Conservation (phyloP, 1,140 invertebrate species). For the Hetaerina americana region DNA sequence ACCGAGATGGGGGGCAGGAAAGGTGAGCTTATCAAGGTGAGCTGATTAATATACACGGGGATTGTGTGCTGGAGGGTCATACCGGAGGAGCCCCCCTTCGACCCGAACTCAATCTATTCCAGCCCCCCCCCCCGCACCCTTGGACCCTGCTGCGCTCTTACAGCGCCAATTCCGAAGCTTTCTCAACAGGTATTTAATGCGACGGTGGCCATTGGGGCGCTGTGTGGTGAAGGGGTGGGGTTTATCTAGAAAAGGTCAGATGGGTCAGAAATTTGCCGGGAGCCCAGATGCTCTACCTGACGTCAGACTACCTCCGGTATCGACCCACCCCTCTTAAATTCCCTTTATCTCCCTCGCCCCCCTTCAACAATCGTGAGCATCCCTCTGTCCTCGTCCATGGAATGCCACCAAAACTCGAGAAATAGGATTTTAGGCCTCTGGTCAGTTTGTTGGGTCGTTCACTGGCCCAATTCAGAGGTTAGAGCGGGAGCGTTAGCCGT, state of each 20-base stretch:
- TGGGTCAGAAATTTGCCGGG: not conserved
- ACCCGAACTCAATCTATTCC: not conserved
- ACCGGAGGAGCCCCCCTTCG: no score
- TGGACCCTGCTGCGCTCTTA: not conserved
- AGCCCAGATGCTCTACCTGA: not conserved
- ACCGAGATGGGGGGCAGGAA: not conserved
- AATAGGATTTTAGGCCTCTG: no score
- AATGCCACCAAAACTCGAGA: no score
- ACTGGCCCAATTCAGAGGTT: no score
- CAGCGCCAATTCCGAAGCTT: not conserved
- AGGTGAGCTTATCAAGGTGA: not conserved
- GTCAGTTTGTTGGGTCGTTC: no score
- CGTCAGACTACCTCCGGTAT: not conserved
- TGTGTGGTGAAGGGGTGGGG: not conserved
- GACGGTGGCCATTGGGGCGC: not conserved
- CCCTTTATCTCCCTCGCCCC: no score
- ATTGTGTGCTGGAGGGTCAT: no score
- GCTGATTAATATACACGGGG: not conserved
- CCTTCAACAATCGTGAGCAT: not conserved
- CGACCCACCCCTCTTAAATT: not conserved
- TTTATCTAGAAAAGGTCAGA: not conserved
- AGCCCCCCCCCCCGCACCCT: not conserved
- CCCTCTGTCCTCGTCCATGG: no score
- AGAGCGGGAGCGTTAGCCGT: no score
- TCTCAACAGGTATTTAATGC: not conserved